These are phyloP conservation scores for Pituophis catenifer DNA, from an alignment of 2,113 vertebrate species.

Conservation along the genomic window DNA sequence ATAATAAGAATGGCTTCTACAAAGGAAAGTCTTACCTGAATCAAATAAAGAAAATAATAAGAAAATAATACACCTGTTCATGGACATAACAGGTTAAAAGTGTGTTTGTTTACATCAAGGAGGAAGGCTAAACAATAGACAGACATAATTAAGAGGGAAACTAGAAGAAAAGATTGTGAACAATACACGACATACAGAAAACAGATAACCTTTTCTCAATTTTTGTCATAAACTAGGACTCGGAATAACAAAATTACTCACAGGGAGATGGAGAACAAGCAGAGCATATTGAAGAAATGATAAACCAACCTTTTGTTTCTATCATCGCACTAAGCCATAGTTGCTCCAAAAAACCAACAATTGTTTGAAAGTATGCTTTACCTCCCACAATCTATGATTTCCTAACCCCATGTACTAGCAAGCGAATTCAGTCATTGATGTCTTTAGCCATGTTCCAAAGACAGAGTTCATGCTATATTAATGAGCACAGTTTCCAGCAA, in stretches of 20 bases:
- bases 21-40: not conserved
- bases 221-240: not conserved
- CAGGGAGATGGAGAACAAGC: not conserved
- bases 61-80: not conserved
- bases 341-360: not conserved
- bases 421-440: not conserved
- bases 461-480: not conserved
- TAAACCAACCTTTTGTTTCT: not conserved
- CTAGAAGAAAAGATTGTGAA: not conserved
- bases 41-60: not conserved
- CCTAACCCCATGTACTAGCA: not conserved
- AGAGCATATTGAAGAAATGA: not conserved
- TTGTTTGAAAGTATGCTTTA: not conserved
- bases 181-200: not conserved
- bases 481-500: not conserved
- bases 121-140: not conserved
- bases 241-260: not conserved
- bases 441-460: not conserved
- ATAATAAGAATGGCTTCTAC: not conserved
- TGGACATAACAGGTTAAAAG: not conserved
- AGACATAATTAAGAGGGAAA: not conserved
- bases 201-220: not conserved
- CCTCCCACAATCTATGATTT: not conserved
- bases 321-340: not conserved
- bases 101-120: not conserved